phyloP scores from a whole-genome alignment of 2,888 invertebrate species.

The Watsonalla binaria region DNA sequence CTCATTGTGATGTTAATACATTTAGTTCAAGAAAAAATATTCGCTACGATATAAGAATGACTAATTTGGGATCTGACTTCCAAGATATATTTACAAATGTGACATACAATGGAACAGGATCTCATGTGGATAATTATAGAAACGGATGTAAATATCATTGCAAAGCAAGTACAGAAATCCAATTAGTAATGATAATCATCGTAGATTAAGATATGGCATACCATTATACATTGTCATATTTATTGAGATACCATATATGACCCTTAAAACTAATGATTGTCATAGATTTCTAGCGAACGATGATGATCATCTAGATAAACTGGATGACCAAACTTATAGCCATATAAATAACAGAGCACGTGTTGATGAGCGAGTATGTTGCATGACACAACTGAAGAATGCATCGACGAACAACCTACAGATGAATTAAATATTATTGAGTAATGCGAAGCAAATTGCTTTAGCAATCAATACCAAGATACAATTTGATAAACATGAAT shows the following conservation, averaged over 20 bases:
- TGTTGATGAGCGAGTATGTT: slow-evolving; percentile 15
- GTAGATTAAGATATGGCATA: slow-evolving; percentile 11
- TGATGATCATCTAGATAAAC: slow-evolving; percentile 28
- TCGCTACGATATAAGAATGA: slow-evolving; percentile 8
- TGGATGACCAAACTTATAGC: slow-evolving; percentile 31
- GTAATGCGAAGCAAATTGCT: background rate
- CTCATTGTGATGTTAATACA: slow-evolving; percentile 16
- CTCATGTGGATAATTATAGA: background rate
- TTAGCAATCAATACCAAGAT: slow-evolving; percentile 8
- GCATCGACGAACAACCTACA: slow-evolving; percentile 1
- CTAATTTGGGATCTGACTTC: slow-evolving; percentile 21
- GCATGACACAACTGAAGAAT: slow-evolving; percentile 2
- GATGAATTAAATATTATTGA: background rate
- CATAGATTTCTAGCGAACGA: slow-evolving; percentile 36
- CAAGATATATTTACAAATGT: background rate
- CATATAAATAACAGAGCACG: slow-evolving; percentile 37
- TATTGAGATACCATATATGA: slow-evolving; percentile 12
- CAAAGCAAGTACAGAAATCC: slow-evolving; percentile 4
- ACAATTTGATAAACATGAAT: slow-evolving; percentile 11
- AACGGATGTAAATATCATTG: background rate
- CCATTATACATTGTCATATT: slow-evolving; percentile 7
- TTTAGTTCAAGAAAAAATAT: slow-evolving; percentile 4
- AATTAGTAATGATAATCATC: slow-evolving; percentile 13
- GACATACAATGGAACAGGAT: slow-evolving; percentile 1
- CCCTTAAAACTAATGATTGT: slow-evolving; percentile 9